These are phyloP conservation scores for Ecliptopera silaceata DNA, from an alignment of 2,888 invertebrate species.

Conservation along the genomic window DNA sequence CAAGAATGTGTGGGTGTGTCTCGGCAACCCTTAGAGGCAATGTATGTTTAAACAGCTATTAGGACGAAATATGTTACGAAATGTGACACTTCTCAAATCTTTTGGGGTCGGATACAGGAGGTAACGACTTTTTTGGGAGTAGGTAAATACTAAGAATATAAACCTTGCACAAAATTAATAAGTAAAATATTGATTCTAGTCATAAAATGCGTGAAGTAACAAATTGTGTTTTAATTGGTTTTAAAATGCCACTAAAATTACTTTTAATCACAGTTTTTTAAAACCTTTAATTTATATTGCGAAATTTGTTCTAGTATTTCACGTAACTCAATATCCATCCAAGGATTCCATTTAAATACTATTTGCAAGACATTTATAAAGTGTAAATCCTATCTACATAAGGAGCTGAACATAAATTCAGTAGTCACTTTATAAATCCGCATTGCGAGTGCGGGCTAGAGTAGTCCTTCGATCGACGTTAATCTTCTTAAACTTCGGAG, in stretches of 20 bases:
- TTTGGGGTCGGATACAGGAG: slow-evolving; percentile 3
- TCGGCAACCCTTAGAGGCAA: slow-evolving; percentile 35
- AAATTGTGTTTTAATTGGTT: neutral
- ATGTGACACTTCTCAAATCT: slow-evolving; percentile 27
- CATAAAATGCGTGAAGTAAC: neutral
- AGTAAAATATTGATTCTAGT: neutral
- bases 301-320: too few relatives aligned
- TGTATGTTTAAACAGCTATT: slow-evolving; percentile 41
- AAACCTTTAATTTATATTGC: neutral
- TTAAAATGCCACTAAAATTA: neutral
- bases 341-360: slow-evolving; percentile 28
- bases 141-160: neutral
- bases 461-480: slow-evolving; percentile 36
- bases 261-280: neutral
- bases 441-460: slow-evolving; percentile 37
- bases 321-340: slow-evolving; percentile 8
- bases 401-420: slow-evolving; percentile 41
- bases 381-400: slow-evolving; percentile 31
- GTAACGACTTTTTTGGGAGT: neutral
- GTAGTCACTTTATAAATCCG: slow-evolving; percentile 47
- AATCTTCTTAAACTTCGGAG: slow-evolving; percentile 50
- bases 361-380: slow-evolving; percentile 30
- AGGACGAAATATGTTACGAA: slow-evolving; percentile 27
- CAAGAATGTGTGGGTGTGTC: slow-evolving; percentile 45
- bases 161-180: neutral